Evolutionary conservation across 2,113 vertebrate species (phyloP).

Genomic region (Cyphomyrus discorhynchus): DNA sequence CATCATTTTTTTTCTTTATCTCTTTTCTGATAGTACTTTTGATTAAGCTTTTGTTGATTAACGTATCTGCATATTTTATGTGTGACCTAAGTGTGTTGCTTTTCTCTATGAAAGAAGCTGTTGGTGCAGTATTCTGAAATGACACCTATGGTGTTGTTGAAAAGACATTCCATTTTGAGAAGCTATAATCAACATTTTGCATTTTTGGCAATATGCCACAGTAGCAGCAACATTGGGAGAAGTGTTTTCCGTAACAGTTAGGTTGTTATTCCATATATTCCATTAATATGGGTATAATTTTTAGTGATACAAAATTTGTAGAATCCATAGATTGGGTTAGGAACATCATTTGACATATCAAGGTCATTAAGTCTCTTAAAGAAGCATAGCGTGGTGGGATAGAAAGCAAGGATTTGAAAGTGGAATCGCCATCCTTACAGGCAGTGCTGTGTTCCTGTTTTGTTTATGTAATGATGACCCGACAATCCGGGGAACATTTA

Average conservation of each 20-base stretch:
- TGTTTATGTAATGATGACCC: constrained; percentile 24
- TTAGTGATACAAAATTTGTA: constrained; percentile 53
- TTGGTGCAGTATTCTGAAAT: not conserved
- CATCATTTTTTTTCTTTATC: not conserved
- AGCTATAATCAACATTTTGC: constrained; percentile 61
- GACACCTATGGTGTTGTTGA: not conserved
- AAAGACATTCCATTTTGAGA: constrained; percentile 39
- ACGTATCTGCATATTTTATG: not conserved
- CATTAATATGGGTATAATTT: constrained; percentile 23
- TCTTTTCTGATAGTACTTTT: not conserved
- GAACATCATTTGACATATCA: constrained; percentile 62
- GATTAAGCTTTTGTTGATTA: not conserved
- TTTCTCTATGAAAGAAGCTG: not conserved
- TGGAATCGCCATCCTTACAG: constrained; percentile 47
- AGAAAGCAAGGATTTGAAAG: constrained; percentile 58
- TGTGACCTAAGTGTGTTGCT: not conserved
- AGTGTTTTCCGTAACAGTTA: not conserved
- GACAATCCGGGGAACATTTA: constrained; percentile 39
- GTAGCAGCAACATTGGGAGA: not conserved
- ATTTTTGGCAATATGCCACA: constrained; percentile 39
- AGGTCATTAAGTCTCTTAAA: constrained; percentile 46
- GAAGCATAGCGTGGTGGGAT: constrained; percentile 55
- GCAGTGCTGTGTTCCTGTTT: constrained; percentile 37
- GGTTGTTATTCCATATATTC: not conserved
- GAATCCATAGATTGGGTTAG: constrained; percentile 44